Evolutionary conservation across 2,797 vertebrate species (phyloP).

Genomic region (Chiroxiphia lanceolata): DNA sequence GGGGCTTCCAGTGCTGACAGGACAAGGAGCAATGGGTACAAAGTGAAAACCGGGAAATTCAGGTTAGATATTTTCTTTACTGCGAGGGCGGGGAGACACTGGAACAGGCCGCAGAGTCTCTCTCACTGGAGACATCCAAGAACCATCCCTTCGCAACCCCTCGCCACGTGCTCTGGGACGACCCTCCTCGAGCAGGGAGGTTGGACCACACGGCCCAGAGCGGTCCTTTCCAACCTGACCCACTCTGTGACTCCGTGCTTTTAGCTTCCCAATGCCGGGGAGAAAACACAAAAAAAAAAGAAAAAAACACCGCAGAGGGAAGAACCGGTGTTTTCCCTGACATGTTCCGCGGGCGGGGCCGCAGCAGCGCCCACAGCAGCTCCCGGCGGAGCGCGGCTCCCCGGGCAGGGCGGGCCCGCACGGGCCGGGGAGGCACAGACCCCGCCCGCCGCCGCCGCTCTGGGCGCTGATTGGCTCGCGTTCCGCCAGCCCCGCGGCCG

Average conservation of each 20-base stretch:
- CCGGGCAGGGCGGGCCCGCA: too few relatives aligned
- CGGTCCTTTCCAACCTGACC: too few relatives aligned
- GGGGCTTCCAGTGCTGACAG: neutral
- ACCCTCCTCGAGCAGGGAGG: neutral
- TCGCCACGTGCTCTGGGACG: neutral
- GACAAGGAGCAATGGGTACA: neutral
- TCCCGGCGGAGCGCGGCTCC: too few relatives aligned
- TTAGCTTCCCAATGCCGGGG: neutral
- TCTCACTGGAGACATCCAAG: neutral
- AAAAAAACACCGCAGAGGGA: neutral
- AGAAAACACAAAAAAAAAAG: neutral
- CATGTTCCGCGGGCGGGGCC: too few relatives aligned
- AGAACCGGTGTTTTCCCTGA: too few relatives aligned
- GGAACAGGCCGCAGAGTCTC: neutral
- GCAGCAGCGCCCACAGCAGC: too few relatives aligned
- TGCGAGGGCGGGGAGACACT: neutral
- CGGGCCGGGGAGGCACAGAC: too few relatives aligned
- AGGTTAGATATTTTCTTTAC: neutral
- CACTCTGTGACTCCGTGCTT: too few relatives aligned
- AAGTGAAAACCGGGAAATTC: neutral
- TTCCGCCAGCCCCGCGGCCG: accelerated
- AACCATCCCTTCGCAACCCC: neutral
- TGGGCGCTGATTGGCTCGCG: neutral
- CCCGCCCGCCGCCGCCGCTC: neutral
- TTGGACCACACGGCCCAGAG: neutral